Percentiles rank a stretch among this genome's conserved stretches.
These are phyloP conservation scores for Ophiothrix spiculata DNA, from an alignment of 35 echinoderm and acorn worm genomes.

Conservation along the genomic window DNA sequence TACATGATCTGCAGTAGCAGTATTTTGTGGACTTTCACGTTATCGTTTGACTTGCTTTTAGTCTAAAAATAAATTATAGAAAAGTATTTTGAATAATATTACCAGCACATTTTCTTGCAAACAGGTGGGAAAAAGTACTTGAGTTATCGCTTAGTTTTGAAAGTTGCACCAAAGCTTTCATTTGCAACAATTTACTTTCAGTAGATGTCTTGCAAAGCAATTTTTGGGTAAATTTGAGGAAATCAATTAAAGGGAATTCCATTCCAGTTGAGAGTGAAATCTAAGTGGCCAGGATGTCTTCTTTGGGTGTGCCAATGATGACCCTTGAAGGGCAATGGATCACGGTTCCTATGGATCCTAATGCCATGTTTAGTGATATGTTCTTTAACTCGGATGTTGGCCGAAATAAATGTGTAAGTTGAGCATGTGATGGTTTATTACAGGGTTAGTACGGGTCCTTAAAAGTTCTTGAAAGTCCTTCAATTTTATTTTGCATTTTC, in stretches of 20 bases:
- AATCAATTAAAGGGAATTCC: neutral
- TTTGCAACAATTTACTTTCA: neutral
- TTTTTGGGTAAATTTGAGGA: neutral
- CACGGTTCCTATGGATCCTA: constrained; percentile 64
- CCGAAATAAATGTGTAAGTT: constrained; percentile 72
- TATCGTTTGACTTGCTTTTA: no score
- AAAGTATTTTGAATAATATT: no score
- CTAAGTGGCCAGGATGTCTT: constrained; percentile 4
- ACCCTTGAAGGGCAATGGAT: constrained; percentile 33
- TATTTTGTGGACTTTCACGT: no score
- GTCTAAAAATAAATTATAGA: no score
- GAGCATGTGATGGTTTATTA: neutral
- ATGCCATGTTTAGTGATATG: constrained; percentile 65
- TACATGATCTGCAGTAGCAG: no score
- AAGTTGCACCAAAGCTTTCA: no score
- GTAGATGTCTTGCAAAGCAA: neutral
- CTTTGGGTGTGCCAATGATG: constrained; percentile 13
- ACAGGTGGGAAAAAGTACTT: no score
- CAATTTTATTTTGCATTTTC: no score
- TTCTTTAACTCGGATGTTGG: constrained; percentile 67
- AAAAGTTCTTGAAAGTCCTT: no score
- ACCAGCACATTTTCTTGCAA: no score
- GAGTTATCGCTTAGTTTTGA: no score
- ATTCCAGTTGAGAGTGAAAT: neutral
- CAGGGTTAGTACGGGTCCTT: no score